Evolutionary conservation across 2,797 vertebrate species (phyloP).

Genomic region (Nannoperca obscura): DNA sequence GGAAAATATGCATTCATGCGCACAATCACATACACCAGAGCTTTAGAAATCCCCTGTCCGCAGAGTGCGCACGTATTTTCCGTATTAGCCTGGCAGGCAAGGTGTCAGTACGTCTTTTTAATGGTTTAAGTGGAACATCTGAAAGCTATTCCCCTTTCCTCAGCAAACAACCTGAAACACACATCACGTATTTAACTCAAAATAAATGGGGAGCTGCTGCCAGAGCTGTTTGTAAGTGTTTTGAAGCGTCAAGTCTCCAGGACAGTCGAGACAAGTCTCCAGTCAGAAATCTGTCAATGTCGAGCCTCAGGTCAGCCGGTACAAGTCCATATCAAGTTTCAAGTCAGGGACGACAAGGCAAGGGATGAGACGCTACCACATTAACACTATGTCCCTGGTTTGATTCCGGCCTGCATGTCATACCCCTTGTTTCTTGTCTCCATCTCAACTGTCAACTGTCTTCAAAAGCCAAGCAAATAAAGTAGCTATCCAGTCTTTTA

Average conservation of each 20-base stretch:
- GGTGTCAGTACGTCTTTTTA: constrained; percentile 46
- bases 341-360: not conserved
- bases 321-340: too few species aligned
- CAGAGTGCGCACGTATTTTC: constrained; percentile 44
- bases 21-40: constrained; percentile 28
- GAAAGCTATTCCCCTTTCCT: constrained; percentile 30
- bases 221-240: constrained; percentile 7
- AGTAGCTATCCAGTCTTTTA: too few species aligned
- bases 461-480: not conserved
- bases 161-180: constrained; percentile 16
- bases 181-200: not conserved
- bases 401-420: too few species aligned
- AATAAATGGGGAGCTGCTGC: constrained; percentile 31
- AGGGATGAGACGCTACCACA: not conserved
- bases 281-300: not conserved
- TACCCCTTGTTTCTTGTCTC: not conserved
- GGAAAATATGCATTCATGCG: constrained; percentile 39
- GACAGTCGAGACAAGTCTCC: not conserved
- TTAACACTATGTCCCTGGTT: not conserved
- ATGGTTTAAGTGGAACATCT: constrained; percentile 47
- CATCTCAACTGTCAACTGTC: not conserved
- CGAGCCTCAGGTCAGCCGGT: too few species aligned
- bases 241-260: constrained; percentile 9
- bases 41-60: constrained; percentile 17
- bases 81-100: constrained; percentile 44